Conservation (phyloP, 2,113 vertebrate species). For the Pimephales promelas region DNA sequence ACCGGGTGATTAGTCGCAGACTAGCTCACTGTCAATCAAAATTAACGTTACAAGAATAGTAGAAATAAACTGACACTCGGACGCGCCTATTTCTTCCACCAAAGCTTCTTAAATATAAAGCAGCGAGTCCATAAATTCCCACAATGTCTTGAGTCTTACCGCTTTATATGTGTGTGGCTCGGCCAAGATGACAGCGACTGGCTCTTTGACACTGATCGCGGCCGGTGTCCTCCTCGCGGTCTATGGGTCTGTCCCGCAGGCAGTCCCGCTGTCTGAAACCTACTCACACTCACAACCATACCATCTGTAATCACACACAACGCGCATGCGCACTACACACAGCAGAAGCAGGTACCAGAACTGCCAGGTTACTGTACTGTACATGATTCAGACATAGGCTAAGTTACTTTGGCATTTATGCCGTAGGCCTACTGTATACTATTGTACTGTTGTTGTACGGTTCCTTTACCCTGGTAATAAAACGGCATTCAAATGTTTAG, state of each 20-base stretch:
- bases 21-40: neutral
- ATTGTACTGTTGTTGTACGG: neutral
- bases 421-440: too few species aligned
- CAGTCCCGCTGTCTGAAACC: conserved; percentile 44
- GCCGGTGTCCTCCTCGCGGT: conserved; percentile 34
- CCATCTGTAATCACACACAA: conserved; percentile 4
- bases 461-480: neutral
- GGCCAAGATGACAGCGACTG: conserved; percentile 3
- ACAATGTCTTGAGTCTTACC: conserved; percentile 14
- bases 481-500: neutral
- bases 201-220: neutral
- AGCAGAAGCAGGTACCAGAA: neutral
- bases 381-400: neutral
- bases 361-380: neutral
- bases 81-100: neutral
- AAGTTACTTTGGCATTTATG: neutral
- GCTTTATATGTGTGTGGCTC: neutral
- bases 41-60: neutral
- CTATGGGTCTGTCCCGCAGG: conserved; percentile 51
- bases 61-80: neutral
- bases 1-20: neutral
- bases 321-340: conserved; percentile 12
- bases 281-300: conserved; percentile 63
- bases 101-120: neutral
- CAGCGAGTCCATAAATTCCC: neutral